Evolutionary conservation across 1,140 invertebrate species (phyloP), one percentile per base, ranked within the genome.

Genomic region (Sarcophaga peregrina): DNA sequence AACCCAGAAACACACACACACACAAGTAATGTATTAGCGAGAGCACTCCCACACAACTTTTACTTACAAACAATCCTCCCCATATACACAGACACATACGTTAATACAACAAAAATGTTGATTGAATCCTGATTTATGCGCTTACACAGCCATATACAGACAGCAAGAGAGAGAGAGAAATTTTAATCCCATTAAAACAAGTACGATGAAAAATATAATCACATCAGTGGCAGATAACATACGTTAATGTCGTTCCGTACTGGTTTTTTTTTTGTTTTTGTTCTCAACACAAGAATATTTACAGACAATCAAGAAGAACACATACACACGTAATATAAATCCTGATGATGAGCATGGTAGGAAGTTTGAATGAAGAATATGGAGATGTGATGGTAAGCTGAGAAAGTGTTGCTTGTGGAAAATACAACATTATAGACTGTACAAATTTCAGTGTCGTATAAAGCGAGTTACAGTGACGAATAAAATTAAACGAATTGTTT

Each of bases 91-190:
- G 15, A 13, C 54, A 58, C 54, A n/a, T 58, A 58, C 54, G 15
- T 58, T n/a, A n/a, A 58, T 4, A 78, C 13, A 78, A 78, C 48
- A 78, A 78, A 78, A 78, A 78, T 50, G 75, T 52, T 81, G 80
- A 81, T 81, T 81, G 80, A 81, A 81, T 81, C 80, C 58, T 81
- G 58, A 68, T 68, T 81, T 68, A 81, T 81, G 80, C 58, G 80
- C 80, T 81, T 81, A 81, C 80, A 81, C 80, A 81, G 80, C 25
- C 25, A 37, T 37, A 37, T 1, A 37, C 1, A 37, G 25, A 37
- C 1, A 37, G 25, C 1, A 4, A 37, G 25, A 37, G 25, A 37
- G 25, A 37, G 4, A 37, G 25, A 37, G 25, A 37, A 37, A 81
- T 81, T 81, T 78, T 81, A 81, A 81, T 81, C 52, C 80, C 80